Percentiles rank a stretch among this genome's conserved stretches.
These are phyloP conservation scores for Triplophysa bombifrons DNA, from an alignment of 2,797 vertebrate species.

Conservation along the genomic window DNA sequence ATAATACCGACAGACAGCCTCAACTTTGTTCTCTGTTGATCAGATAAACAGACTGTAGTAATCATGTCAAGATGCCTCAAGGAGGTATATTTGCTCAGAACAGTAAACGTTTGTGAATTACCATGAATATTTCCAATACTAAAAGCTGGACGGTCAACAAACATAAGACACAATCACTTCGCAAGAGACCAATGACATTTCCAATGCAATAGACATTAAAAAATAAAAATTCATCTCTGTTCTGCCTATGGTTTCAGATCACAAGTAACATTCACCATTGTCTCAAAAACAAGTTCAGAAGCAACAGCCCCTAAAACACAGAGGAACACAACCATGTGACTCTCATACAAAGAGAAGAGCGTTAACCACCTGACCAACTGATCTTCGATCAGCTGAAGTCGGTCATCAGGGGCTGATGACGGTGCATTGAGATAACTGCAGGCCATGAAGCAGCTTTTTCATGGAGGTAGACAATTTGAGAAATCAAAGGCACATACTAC, in stretches of 20 bases:
- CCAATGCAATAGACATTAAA: too few relatives aligned
- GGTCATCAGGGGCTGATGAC: slow-evolving; percentile 17
- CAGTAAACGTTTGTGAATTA: not conserved
- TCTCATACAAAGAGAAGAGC: slow-evolving; percentile 17
- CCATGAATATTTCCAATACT: not conserved
- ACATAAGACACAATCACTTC: too few relatives aligned
- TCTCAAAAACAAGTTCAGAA: slow-evolving; percentile 15
- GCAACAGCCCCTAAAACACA: slow-evolving; percentile 7
- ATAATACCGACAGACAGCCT: not conserved
- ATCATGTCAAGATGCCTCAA: not conserved
- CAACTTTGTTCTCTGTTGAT: slow-evolving; percentile 14
- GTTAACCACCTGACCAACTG: slow-evolving; percentile 24
- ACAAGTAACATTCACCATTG: not conserved
- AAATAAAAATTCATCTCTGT: too few relatives aligned
- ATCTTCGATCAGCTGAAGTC: slow-evolving; percentile 11
- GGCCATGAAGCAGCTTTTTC: slow-evolving; percentile 13
- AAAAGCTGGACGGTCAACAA: not conserved
- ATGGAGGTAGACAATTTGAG: not conserved
- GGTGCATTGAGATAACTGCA: slow-evolving; percentile 8
- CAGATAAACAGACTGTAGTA: not conserved
- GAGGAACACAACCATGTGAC: slow-evolving; percentile 35
- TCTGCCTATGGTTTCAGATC: too few relatives aligned
- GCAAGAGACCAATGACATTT: too few relatives aligned
- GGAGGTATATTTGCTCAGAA: not conserved
- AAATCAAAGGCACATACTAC: slow-evolving; percentile 1